Percentiles rank a stretch among this genome's conserved stretches.
phyloP scores from a whole-genome alignment of 2,113 vertebrate genomes.

The Pimephales promelas region DNA sequence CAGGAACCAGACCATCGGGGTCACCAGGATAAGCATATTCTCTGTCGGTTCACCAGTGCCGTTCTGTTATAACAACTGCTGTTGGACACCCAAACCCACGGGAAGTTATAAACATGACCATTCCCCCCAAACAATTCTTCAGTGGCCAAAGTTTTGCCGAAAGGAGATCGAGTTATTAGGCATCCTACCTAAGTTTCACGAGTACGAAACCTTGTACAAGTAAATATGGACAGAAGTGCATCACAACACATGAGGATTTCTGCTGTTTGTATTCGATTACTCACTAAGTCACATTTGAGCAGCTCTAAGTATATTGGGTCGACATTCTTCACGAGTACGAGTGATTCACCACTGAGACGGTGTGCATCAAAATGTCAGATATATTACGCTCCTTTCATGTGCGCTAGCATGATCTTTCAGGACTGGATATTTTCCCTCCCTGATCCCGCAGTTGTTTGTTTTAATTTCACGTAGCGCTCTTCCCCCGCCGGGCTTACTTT shows the following conservation, averaged over 20 bases:
- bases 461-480: conserved; percentile 72
- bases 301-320: neutral
- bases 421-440: conserved; percentile 68
- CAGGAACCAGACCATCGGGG: neutral
- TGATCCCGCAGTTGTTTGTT: conserved; percentile 77
- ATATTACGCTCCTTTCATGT: conserved; percentile 66
- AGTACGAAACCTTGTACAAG: neutral
- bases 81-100: rapidly evolving
- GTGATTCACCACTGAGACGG: conserved; percentile 23
- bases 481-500: conserved; percentile 58
- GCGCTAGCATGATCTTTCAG: conserved; percentile 63
- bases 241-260: neutral
- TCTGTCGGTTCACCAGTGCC: neutral
- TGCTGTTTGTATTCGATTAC: neutral
- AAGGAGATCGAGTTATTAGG: too few species aligned
- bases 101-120: neutral
- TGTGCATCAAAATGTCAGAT: conserved; percentile 59
- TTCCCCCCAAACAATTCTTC: neutral
- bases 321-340: neutral
- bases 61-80: neutral
- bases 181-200: too few species aligned
- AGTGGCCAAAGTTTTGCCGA: neutral
- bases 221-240: neutral
- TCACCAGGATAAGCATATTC: neutral
- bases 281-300: neutral